Evolutionary conservation across 2,888 invertebrate genomes (phyloP).

Genomic region (Rhaphigaster nebulosa): DNA sequence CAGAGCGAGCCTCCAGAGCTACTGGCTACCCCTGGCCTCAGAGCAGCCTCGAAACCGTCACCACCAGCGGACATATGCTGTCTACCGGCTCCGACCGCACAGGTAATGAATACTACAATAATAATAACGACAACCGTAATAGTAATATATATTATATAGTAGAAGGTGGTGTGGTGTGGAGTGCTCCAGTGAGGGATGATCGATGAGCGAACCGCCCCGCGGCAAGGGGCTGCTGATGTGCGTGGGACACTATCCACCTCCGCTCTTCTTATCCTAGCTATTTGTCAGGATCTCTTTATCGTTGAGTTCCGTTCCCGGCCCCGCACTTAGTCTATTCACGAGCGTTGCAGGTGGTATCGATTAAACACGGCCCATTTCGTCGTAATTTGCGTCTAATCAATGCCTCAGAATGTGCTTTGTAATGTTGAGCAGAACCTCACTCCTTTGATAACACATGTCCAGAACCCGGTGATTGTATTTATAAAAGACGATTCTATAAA

Average conservation of each 20-base stretch:
- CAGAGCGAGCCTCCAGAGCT: neutral
- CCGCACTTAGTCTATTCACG: neutral
- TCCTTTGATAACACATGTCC: neutral
- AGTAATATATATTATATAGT: neutral
- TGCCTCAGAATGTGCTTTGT: neutral
- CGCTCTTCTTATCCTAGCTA: no score
- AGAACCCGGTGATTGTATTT: no score
- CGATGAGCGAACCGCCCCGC: no score
- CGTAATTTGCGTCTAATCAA: neutral
- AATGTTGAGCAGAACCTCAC: neutral
- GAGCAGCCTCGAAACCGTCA: neutral
- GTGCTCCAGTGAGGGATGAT: neutral
- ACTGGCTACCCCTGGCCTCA: neutral
- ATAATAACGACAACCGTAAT: neutral
- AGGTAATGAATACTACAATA: neutral
- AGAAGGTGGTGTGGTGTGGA: no score
- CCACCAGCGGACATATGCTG: conserved; percentile 34
- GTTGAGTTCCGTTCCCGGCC: neutral
- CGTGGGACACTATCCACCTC: no score
- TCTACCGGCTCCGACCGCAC: neutral
- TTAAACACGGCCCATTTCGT: neutral
- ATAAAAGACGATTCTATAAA: no score
- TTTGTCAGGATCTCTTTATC: no score
- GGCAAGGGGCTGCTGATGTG: no score
- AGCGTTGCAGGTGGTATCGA: neutral